These are phyloP conservation scores for Halesus radiatus DNA, from an alignment of 1,140 invertebrate genomes.

Conservation along the genomic window DNA sequence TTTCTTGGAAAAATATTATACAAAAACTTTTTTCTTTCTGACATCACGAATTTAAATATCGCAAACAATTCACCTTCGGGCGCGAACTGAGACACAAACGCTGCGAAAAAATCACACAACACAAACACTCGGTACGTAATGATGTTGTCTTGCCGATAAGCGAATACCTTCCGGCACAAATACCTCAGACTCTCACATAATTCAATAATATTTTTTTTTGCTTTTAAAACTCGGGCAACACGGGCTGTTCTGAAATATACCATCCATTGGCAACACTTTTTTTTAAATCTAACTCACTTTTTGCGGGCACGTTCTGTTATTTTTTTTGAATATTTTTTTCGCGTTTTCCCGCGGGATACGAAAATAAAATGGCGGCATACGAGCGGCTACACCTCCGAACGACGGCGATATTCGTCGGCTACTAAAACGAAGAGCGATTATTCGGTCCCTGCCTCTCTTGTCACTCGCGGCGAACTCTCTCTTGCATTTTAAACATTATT, in stretches of 20 bases:
- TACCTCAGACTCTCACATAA: not conserved
- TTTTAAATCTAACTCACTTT: not conserved
- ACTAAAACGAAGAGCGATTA: conserved; percentile 27
- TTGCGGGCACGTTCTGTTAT: not conserved
- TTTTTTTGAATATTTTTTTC: not conserved
- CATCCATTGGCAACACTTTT: not conserved
- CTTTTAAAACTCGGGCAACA: too few species aligned
- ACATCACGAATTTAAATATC: conserved; percentile 26
- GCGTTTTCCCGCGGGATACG: conserved; percentile 26
- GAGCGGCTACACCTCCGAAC: conserved; percentile 21
- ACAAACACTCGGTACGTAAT: not conserved
- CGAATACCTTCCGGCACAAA: conserved; percentile 2
- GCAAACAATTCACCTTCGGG: conserved; percentile 1
- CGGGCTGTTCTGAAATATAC: not conserved
- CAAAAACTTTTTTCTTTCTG: conserved; percentile 1
- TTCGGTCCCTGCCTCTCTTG: conserved; percentile 28
- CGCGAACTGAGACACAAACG: not conserved
- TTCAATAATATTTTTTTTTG: not conserved
- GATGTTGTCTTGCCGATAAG: conserved; percentile 15
- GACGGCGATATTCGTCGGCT: conserved; percentile 5
- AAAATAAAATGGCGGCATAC: conserved; percentile 7
- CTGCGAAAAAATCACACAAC: conserved; percentile 22
- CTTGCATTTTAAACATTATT: conserved; percentile 24
- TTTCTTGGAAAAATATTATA: conserved; percentile 8
- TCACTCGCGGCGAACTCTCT: conserved; percentile 34